Base-by-base conservation (phyloP, 2,888 invertebrate genomes). In the Brachypterus glaber region DNA sequence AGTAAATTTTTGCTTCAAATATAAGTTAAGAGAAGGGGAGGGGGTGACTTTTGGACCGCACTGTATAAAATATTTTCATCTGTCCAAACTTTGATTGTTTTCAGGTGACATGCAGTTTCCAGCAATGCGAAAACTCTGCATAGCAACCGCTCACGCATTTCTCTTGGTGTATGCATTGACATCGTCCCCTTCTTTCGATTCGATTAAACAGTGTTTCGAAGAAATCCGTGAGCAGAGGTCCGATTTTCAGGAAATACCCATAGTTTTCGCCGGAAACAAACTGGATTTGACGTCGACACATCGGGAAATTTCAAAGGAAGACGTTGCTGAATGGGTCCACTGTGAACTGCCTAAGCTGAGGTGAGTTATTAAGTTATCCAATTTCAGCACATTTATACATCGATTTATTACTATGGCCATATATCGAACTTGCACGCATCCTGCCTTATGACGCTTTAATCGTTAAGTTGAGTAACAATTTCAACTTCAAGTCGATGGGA, bases 141-240 rank as follows among this genome's bases (percentile, higher is more conserved):
- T 91, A 54, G 82, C 87, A 25, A 88, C 84, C 2, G 89, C 89
- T 24, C 84, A 88, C 63, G 90, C 89, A 37, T 90, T 91, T 61
- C 74, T 91, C 37, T 70, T 91, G 41, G 89, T 91, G 13, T 91
- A 89, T 63, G 79, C 84, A 34, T 76, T 83, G 30, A 83, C 85
- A 33, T 81, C 83, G 35, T 73, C 73, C 40, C 72, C 79, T 33
- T 83, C 82, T 39, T 83, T 86, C 58, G 76, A 74, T 46, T 75
- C 75, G 55, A 75, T 85, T 43, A 82, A 82, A 57, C 74, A 77
- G 51, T 81, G 80, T 58, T 81, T 84, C 57, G 82, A 83, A 59
- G 88, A 90, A 67, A 83, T 90, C 45, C 72, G 82, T 47, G 86
- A 89, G 54, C 82, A 84, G 57, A 70, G 88, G 36, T 74, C 77